Evolutionary conservation across 64 coral and sea anemone genomes (phyloP).

Genomic region (Anthopleura sola): DNA sequence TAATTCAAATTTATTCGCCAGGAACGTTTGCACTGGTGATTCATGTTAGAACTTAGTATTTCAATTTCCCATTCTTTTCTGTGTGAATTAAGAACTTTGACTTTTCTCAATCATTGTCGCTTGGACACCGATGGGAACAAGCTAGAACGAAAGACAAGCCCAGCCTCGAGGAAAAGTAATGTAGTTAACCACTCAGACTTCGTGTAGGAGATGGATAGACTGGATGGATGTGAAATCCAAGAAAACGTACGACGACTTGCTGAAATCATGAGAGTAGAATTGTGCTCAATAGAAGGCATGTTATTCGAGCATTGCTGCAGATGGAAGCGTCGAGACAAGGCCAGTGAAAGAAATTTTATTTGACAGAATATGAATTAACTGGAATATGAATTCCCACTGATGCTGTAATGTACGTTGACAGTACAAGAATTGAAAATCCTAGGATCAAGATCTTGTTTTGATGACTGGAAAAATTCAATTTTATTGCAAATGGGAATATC

Average conservation of each 20-base stretch:
- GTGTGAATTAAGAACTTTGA: slow-evolving; percentile 5
- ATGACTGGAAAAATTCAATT: background rate
- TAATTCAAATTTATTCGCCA: background rate
- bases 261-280: background rate
- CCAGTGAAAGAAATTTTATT: background rate
- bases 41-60: background rate
- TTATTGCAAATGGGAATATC: background rate
- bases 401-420: background rate
- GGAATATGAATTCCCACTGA: background rate
- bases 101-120: background rate
- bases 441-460: background rate
- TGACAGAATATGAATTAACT: background rate
- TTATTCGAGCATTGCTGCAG: background rate
- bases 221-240: background rate
- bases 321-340: background rate
- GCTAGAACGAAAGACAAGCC: background rate
- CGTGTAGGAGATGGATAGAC: background rate
- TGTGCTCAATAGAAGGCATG: background rate
- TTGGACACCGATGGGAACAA: background rate
- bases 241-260: background rate
- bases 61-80: background rate
- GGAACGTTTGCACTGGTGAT: background rate
- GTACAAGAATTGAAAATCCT: background rate
- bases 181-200: background rate
- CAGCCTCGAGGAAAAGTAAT: background rate